Evolutionary conservation across 2,888 invertebrate genomes (phyloP), one percentile per base, ranked within the genome.

Genomic region (Ormyrus rosae): DNA sequence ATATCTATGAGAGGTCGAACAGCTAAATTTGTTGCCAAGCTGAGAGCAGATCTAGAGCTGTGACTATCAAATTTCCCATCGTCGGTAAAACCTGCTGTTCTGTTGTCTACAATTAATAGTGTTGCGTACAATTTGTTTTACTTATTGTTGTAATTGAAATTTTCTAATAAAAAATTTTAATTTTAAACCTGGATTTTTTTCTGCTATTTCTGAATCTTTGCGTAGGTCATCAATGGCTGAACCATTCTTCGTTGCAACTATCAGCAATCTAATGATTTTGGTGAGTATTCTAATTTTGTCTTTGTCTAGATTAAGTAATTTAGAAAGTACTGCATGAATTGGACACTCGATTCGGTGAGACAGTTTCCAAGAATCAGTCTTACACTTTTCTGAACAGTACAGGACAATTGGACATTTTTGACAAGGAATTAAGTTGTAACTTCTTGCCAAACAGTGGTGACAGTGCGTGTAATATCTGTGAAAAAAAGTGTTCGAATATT

Each of bases 381-480:
- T 86, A 82, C 90, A 91, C 53, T 87, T 85, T 70, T 89, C 88
- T 6, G 90, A 90, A 73, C 90, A 91, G 74, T 90, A 91, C 64
- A 87, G 86, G 19, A 87, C 85, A 70, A 91, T 85, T 0, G 91
- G 90, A 81, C 91, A 90, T 8, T 87, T 48, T 7, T 86, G 79
- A 65, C 91, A 91, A 4, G 91, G 88, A 75, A 89, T 90, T 78
- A 90, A 82, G 81, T 90, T 90, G 78, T 86, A 88, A 75, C 88
- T 87, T 81, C 86, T 86, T 13, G 86, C 83, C 69, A 91, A 82
- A 76, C 90, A 91, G 70, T 90, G 85, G 81, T 90, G 88, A 82
- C 90, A 91, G 81, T 91, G 90, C 7, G 90, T 91, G 77, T 90
- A 90, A 81, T 86, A 89, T 81, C 90, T 90, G 80, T n/a, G 46